phyloP scores from a whole-genome alignment of 2,797 vertebrate genomes.

The Galagoides demidoff region DNA sequence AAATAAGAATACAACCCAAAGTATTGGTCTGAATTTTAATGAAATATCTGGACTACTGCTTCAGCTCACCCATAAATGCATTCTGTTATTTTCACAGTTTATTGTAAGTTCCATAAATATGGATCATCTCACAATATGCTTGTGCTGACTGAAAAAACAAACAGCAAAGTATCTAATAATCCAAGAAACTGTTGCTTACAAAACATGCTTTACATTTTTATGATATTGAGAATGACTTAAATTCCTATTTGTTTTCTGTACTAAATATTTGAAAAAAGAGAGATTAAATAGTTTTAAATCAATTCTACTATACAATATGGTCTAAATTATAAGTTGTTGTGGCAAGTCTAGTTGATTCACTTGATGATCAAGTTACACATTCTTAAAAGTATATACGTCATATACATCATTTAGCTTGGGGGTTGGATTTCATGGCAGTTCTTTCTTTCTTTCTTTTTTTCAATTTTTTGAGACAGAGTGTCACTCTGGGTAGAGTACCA shows the following conservation, averaged over 20 bases:
- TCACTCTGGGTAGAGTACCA: no score
- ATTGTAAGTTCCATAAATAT: slow-evolving; percentile 37
- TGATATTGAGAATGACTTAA: slow-evolving; percentile 14
- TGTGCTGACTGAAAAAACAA: slow-evolving; percentile 20
- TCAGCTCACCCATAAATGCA: background rate
- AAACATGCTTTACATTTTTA: slow-evolving; percentile 2
- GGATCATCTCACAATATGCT: slow-evolving; percentile 52
- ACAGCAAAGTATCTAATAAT: slow-evolving; percentile 9
- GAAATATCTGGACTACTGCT: slow-evolving; percentile 1
- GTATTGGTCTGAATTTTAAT: slow-evolving; percentile 28
- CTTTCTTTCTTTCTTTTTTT: background rate
- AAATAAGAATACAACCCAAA: background rate
- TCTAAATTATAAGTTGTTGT: background rate
- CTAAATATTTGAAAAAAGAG: background rate
- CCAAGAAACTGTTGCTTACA: slow-evolving; percentile 22
- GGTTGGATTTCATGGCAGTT: background rate
- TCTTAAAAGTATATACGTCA: background rate
- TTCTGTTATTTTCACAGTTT: slow-evolving; percentile 51
- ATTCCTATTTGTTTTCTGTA: background rate
- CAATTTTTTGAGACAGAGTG: no score
- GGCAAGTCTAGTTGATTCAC: background rate
- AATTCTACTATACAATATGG: background rate
- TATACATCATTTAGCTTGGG: background rate
- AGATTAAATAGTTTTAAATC: background rate
- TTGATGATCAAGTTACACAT: background rate